Base-by-base conservation (phyloP, 2,113 vertebrate species). In the Centropus bengalensis region DNA sequence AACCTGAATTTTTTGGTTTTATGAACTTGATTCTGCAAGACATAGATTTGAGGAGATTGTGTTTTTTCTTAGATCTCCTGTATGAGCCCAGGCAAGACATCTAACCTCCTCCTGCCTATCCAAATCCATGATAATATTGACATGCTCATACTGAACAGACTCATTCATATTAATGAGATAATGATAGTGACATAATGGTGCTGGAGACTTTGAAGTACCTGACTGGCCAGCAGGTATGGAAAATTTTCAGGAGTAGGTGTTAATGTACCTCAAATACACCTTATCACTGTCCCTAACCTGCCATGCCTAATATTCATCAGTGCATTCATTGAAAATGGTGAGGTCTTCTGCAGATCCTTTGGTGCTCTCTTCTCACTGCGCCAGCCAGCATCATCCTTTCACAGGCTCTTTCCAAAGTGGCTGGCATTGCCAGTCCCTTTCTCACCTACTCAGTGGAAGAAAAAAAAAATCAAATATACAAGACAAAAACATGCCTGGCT, bases 1-100 rank as follows among this genome's bases (percentile, higher is more conserved):
- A 78, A 51, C 3, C 28, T 0, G 0, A 9, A 4, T 9, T 56
- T 77, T 88, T 63, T 51, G 47, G 10, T 84, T 89, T 69, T 30
- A 30, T 47, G 16, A 33, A 51, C 20, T n/a, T 73, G 3, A 45
- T 62, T 91, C 23, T 22, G 30, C 74, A 88, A 70, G 22, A 17
- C 0, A 0, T 17, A 15, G 32, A 18, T 45, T 64, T 89, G 23
- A 8, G 44, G 23, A 83, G 36, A 44, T 3, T 8, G 23, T 7
- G 12, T 7, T 73, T 73, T 82, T 54, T 73, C 54, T 8, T 45
- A 80, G 54, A 56, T 36, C 28, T 56, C 77, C n/a, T n/a, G 7
- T 66, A 58, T 28, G 42, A 77, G n/a, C 18, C 28, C 42, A 73
- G 45, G 27, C 30, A 82, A 49, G 38, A 71, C 13, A 75, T 20